A percentile compares a stretch with the other conserved stretches of the same genome.
Evolutionary conservation across 2,113 vertebrate species (phyloP).

Genomic region (Crotalus horridus): DNA sequence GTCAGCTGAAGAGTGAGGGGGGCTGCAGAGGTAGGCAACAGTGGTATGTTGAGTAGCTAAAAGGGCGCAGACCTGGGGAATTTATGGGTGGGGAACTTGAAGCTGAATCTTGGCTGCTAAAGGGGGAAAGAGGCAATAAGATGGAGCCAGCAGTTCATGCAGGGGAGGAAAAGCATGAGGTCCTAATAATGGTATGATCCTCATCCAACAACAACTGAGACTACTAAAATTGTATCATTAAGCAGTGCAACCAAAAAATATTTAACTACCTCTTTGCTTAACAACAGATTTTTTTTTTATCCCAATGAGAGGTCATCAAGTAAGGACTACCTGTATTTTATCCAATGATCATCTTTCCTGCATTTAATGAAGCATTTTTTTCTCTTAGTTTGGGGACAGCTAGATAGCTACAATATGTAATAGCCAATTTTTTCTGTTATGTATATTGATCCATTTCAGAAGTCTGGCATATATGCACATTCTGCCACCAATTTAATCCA

Average conservation of each 20-base stretch:
- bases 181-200: neutral
- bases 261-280: neutral
- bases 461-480: neutral
- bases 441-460: neutral
- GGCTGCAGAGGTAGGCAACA: neutral
- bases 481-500: neutral
- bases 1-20: neutral
- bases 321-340: slow-evolving; percentile 30
- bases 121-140: neutral
- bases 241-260: neutral
- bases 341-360: slow-evolving; percentile 32
- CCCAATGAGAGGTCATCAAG: too few species aligned
- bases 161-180: neutral
- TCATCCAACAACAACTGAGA: neutral
- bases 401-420: neutral
- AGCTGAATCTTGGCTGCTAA: neutral
- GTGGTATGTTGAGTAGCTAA: neutral
- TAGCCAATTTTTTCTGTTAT: neutral
- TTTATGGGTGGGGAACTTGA: neutral
- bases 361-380: neutral
- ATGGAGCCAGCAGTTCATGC: neutral
- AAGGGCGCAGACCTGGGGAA: neutral
- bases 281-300: neutral
- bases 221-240: neutral
- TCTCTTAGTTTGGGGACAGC: neutral